Base-by-base conservation (phyloP, 2,113 vertebrate species). In the Ranitomeya imitator region DNA sequence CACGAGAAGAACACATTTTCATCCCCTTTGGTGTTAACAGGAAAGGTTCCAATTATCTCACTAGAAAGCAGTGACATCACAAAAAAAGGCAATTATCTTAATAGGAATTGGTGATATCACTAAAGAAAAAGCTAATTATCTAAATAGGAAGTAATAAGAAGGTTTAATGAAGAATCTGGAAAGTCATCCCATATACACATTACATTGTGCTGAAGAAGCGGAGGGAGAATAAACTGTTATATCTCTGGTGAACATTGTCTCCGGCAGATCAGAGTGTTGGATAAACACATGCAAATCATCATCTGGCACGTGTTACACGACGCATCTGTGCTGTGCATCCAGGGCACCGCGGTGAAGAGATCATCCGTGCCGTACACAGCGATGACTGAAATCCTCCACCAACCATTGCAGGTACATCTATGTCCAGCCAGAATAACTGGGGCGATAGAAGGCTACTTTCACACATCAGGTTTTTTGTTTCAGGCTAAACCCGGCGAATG, bases 271-370 rank as follows among this genome's bases (percentile, higher is more conserved):
- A 55, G 76, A 86, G n/a, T 78, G 73, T 61, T 61, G 85, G 51
- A 13, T 51, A 79, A 86, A 86, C 74, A 54, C 59, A 79, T 86
- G 85, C 85, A 87, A 77, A 87, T 87, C 16, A 19, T 80, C 37
- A 77, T 21, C 83, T 85, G 83, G 83, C 84, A 85, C 71, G 15
- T 16, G 51, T 52, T 63, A 69, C 5, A 71, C 23, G 13, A 79
- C 6, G 59, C n/a, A 8, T 7, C 4, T 37, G 6, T 23, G 13
- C 76, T 55, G 51, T 61, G 54, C 54, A 19, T 31, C 26, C 45
- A 13, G n/a, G n/a, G n/a, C n/a, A n/a, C n/a, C n/a, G n/a, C n/a
- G n/a, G n/a, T n/a, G n/a, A n/a, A n/a, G 51, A 23, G 19, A n/a
- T 8, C 15, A 15, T 26, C 31, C 71, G 15, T 71, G 7, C 23